Base-by-base conservation (phyloP, 64 coral and sea anemone genomes). In the Porites lutea region DNA sequence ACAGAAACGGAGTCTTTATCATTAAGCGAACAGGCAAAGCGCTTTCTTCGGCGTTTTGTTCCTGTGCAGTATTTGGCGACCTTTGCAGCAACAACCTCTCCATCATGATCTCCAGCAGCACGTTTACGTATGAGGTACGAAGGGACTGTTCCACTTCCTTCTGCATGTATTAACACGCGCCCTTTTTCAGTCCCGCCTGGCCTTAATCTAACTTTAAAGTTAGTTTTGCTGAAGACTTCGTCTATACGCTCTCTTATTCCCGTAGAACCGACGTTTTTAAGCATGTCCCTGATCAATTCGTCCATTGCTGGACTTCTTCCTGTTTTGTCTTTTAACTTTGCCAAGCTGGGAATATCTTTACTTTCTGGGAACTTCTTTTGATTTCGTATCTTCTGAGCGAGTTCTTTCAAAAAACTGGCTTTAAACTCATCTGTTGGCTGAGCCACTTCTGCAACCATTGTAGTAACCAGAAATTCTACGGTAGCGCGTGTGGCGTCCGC, bases 401-500 rank as follows among this genome's bases (percentile, higher is more conserved):
- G 45, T 8, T 91, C 66, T 44, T 74, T 91, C 21, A 91, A 8
- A 74, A 91, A 83, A 3, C 19, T 21, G 13, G 78, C 23, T 21
- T 75, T 91, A 1, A 84, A 51, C 45, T 91, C 19, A 3, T 91
- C 68, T 2, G 52, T 11, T 3, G 89, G 89, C 72, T 84, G 89
- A 1, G 89, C 89, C 13, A 79, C 89, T 75, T 91, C 68, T 5
- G 89, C 89, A 13, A 91, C 55, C 89, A 91, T 82, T 21, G 89
- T 60, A 50, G 84, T 48, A 75, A 50, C 13, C 89, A 91, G 48
- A 50, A 91, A 91, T 83, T 91, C 89, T 48, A 84, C 79, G 6
- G 89, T 21, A 83, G 89, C 79, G 72, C 89, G 79, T 51, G 48
- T 48, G 15, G 79, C 75, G 27, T 91, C 89, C 3, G 89, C 63